Conservation (phyloP, 1,140 invertebrate genomes). For the Stegodyphus dumicola region DNA sequence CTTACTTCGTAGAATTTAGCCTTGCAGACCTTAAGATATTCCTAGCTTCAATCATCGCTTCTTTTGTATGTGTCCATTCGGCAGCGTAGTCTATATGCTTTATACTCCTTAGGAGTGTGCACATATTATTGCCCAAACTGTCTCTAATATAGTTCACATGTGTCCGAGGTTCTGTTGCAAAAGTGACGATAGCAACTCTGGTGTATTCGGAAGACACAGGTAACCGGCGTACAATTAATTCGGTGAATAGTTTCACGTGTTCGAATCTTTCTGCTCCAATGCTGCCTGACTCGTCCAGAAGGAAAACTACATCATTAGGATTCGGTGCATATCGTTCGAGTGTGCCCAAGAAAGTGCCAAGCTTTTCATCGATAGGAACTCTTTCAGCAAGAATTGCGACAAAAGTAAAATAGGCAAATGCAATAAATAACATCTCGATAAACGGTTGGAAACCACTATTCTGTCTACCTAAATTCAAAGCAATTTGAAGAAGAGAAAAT, state of each 20-base stretch:
- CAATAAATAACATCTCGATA: too few relatives aligned
- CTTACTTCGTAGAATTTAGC: slow-evolving; percentile 32
- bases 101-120: slow-evolving; percentile 26
- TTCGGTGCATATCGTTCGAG: slow-evolving; percentile 19
- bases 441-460: too few relatives aligned
- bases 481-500: too few relatives aligned
- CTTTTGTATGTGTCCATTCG: neutral
- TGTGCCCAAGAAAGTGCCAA: slow-evolving; percentile 5
- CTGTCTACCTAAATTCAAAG: too few relatives aligned
- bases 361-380: neutral
- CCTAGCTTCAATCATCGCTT: neutral
- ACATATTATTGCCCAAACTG: slow-evolving; percentile 38
- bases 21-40: slow-evolving; percentile 23
- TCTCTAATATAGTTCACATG: slow-evolving; percentile 35
- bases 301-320: slow-evolving; percentile 38
- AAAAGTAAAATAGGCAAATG: too few relatives aligned
- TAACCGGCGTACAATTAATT: slow-evolving; percentile 20
- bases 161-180: neutral
- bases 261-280: slow-evolving; percentile 15
- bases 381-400: neutral
- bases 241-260: slow-evolving; percentile 20
- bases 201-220: slow-evolving; percentile 13
- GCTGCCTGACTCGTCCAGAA: slow-evolving; percentile 57
- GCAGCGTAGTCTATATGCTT: slow-evolving; percentile 18
- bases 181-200: slow-evolving; percentile 36